Conservation (phyloP, 2,797 vertebrate species). For the Platalea minor region DNA sequence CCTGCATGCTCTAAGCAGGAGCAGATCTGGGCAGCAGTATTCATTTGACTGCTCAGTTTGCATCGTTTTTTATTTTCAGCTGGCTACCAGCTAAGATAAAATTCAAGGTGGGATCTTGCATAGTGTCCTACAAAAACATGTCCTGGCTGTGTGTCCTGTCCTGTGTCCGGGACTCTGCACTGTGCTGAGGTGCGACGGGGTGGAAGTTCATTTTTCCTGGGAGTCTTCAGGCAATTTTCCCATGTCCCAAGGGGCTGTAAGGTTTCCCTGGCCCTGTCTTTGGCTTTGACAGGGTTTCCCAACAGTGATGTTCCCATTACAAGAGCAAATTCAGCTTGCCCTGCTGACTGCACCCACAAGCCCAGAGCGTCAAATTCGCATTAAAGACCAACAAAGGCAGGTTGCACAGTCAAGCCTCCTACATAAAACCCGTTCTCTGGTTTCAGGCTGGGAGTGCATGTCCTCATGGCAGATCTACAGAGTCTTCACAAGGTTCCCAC, state of each 20-base stretch:
- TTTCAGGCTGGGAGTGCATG: neutral
- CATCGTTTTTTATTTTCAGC: neutral
- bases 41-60: neutral
- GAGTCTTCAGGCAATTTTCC: neutral
- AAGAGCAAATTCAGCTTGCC: neutral
- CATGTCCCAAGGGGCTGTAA: neutral
- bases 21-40: neutral
- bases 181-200: neutral
- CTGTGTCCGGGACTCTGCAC: neutral
- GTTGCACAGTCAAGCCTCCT: neutral
- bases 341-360: neutral
- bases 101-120: neutral
- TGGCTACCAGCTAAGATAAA: neutral
- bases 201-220: neutral
- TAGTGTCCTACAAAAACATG: neutral
- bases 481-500: neutral
- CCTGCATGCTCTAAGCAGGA: neutral
- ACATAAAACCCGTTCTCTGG: neutral
- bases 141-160: neutral
- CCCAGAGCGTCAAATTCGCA: accelerated
- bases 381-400: neutral
- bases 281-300: neutral
- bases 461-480: neutral
- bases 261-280: neutral
- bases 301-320: neutral